Percentiles rank a stretch among this genome's conserved stretches.
Evolutionary conservation across 2,113 vertebrate species (phyloP).

Genomic region (Philantomba maxwellii): DNA sequence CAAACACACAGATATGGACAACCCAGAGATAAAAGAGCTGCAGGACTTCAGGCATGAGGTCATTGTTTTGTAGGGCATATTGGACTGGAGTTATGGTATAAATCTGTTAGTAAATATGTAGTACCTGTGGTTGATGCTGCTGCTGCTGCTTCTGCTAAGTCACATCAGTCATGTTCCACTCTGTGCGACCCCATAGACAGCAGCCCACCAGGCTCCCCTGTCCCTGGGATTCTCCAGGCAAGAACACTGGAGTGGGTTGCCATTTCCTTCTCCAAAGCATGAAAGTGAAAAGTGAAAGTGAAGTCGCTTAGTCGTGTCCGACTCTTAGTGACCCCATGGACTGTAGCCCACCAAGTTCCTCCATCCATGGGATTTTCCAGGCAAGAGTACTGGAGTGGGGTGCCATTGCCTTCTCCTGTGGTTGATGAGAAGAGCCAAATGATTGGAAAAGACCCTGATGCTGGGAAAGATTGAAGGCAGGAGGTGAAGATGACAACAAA

Average conservation of each 20-base stretch:
- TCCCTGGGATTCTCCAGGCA: no score
- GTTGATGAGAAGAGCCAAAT: not conserved
- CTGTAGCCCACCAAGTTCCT: no score
- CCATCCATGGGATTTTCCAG: no score
- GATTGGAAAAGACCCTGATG: not conserved
- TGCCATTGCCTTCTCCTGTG: not conserved
- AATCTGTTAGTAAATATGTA: not conserved
- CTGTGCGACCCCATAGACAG: no score
- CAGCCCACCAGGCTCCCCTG: rapidly evolving
- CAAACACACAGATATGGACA: no score
- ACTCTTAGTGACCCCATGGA: no score
- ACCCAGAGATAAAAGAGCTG: not conserved
- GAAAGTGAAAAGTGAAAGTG: no score
- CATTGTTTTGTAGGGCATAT: not conserved
- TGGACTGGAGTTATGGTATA: not conserved
- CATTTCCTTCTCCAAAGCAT: no score
- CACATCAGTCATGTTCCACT: no score
- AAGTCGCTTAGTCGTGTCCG: rapidly evolving
- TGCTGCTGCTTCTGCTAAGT: no score
- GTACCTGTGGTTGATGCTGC: not conserved
- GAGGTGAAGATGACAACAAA: rapidly evolving
- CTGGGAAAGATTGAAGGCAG: not conserved
- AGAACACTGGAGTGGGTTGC: no score
- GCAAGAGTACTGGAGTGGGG: no score
- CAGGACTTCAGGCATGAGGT: not conserved